These are phyloP conservation scores for Ginglymostoma cirratum DNA, from an alignment of 2,113 vertebrate genomes.

Conservation along the genomic window DNA sequence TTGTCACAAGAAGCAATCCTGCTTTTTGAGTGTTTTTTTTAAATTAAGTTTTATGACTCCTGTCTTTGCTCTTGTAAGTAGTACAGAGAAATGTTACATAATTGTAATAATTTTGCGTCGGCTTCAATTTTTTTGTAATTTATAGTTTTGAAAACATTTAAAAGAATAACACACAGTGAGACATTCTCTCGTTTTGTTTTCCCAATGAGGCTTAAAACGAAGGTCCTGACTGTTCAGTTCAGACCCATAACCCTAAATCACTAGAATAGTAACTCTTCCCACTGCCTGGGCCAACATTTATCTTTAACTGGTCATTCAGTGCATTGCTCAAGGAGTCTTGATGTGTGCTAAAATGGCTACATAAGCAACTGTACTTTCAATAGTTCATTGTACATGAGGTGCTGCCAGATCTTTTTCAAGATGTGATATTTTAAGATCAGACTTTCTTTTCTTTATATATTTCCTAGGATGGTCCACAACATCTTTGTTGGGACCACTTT, in stretches of 20 bases:
- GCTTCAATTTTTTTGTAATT: conserved; percentile 17
- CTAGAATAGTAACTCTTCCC: not conserved
- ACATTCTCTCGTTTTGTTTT: not conserved
- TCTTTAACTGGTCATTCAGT: not conserved
- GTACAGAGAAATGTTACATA: not conserved
- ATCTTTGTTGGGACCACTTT: not conserved
- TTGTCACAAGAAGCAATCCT: not conserved
- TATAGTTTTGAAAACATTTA: conserved; percentile 21
- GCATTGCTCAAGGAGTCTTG: not conserved
- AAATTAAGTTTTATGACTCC: not conserved
- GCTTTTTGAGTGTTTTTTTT: not conserved
- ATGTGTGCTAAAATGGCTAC: not conserved
- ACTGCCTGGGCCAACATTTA: not conserved
- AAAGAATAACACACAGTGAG: conserved; percentile 1
- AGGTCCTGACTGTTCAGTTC: not conserved
- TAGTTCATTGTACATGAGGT: not conserved
- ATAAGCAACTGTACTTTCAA: not conserved
- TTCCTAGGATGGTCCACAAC: not conserved
- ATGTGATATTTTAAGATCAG: not conserved
- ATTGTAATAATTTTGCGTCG: not conserved
- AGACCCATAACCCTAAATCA: not conserved
- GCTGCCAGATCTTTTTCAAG: not conserved
- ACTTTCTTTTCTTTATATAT: not conserved
- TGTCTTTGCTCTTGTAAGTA: not conserved
- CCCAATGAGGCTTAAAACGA: not conserved